Evolutionary conservation across 2,113 vertebrate species (phyloP), one percentile per base, ranked within the genome.

Genomic region (Crotalus horridus): DNA sequence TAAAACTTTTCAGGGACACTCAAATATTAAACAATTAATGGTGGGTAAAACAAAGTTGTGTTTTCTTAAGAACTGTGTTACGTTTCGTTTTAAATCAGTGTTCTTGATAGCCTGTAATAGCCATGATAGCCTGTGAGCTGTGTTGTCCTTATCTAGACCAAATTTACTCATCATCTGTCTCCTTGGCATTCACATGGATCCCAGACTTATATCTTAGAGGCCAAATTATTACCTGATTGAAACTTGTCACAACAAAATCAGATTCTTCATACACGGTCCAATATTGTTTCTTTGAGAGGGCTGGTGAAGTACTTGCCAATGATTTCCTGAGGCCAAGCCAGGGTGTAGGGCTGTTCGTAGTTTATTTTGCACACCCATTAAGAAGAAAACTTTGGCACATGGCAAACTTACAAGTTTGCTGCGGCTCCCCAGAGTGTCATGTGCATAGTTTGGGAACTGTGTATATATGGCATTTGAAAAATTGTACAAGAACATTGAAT

Each of bases 281-380:
- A 69, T 46, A n/a, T n/a, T 39, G 48, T 89, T 85, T 87, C 89
- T 91, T 89, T 53, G 24, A 89, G 93, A 85, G 89, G 92, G 90
- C 55, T 92, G 87, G 89, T 59, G 51, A 92, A 90, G 89, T 94
- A 93, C 89, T 93, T 96, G 95, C 94, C 95, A 95, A 89, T 64
- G 89, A 51, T 92, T 58, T 88, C 69, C 93, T 94, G 90, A 87
- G 91, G 91, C 55, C 26, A 92, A 94, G 69, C 94, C 91, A 94
- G 91, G 94, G 90, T 43, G 90, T 93, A 69, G 1, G 6, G 53
- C 13, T 46, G 92, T n/a, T 39, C 39, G 33, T 39, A 39, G 69
- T 46, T 90, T 85, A 33, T 48, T 89, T 91, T 46, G 0, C 0
- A 0, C 21, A 21, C 12, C 43, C 9, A 15, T 11, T 9, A 53